Base-by-base conservation (phyloP, 1,140 invertebrate species). In the Euschistus heros region DNA sequence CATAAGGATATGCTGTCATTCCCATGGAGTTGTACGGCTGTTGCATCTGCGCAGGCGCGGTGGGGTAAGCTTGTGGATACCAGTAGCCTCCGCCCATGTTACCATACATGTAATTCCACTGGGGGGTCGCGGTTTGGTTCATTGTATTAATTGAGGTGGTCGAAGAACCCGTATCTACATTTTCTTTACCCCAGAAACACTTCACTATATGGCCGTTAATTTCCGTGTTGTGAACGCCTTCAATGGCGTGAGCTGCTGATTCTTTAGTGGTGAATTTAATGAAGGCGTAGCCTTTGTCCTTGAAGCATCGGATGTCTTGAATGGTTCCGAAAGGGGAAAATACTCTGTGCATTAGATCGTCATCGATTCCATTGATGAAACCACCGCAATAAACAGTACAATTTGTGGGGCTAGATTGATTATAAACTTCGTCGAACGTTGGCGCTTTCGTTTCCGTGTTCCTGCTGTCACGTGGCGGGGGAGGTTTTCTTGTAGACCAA, bases 181-280 rank as follows among this genome's bases (percentile, higher is more conserved):
- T 85, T 74, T 98, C 94, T 78, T 98, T 99, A 13, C 97, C 97
- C 97, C 97, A 99, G 75, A 96, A 98, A 80, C 96, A 99, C 81
- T 98, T 98, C 14, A 99, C 94, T 66, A 87, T 85, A 74, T 96
- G 90, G 18, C 96, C 96, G 74, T 90, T 92, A 66, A 99, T 90
- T 77, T 98, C 95, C 65, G 90, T 94, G 72, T 97, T 97, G 79
- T 99, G 94, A 73, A 95, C 91, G 59, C 88, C 87, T 75, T 97
- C 92, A 72, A 99, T 99, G 67, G 97, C 97, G 76, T 93, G 88
- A 55, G 94, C 93, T 10, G 97, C 97, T 2, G 91, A 86, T 78
- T 98, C 94, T 79, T 99, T 99, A 68, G 90, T 93, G 37, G 90
- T 88, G 79, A 98, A 99, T 76, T 95, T 97, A 76, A 99, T 92